phyloP scores from a whole-genome alignment of 64 coral and sea anemone genomes.

The Exaiptasia diaphana region DNA sequence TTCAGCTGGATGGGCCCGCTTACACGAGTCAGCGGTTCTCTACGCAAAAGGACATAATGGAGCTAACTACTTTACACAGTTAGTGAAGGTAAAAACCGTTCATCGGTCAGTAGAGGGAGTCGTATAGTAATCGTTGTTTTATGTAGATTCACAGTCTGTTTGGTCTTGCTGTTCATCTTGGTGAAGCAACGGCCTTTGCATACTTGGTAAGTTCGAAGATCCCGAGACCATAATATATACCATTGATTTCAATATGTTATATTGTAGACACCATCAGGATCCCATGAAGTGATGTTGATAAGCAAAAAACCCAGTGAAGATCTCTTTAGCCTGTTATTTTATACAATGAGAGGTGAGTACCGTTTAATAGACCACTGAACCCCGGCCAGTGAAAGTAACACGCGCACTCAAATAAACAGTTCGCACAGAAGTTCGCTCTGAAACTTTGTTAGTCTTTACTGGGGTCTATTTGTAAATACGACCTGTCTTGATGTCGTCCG shows the following conservation, averaged over 20 bases:
- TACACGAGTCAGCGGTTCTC: slow-evolving; percentile 55
- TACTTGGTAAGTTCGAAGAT: slow-evolving; percentile 58
- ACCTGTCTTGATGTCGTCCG: too few relatives aligned
- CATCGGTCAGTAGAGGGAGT: neutral
- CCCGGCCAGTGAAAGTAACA: too few relatives aligned
- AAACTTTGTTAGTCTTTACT: too few relatives aligned
- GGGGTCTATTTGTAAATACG: too few relatives aligned
- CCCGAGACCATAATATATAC: too few relatives aligned
- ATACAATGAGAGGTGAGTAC: slow-evolving; percentile 66
- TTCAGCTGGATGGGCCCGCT: slow-evolving; percentile 72
- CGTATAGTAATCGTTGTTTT: neutral
- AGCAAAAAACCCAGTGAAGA: slow-evolving; percentile 61
- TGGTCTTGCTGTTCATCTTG: slow-evolving; percentile 55
- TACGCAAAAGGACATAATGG: slow-evolving; percentile 58
- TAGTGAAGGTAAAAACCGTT: slow-evolving; percentile 56
- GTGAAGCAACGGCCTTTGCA: slow-evolving; percentile 68
- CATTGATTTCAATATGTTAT: neutral
- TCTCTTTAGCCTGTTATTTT: slow-evolving; percentile 73
- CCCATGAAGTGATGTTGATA: slow-evolving; percentile 75
- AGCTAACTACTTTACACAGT: slow-evolving; percentile 82
- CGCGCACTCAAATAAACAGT: too few relatives aligned
- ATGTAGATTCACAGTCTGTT: slow-evolving; percentile 71
- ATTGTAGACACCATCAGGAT: slow-evolving; percentile 76
- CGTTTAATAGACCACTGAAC: neutral
- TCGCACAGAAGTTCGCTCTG: too few relatives aligned